These are phyloP conservation scores for Clupea harengus DNA, from an alignment of 2,113 vertebrate genomes.

Conservation along the genomic window DNA sequence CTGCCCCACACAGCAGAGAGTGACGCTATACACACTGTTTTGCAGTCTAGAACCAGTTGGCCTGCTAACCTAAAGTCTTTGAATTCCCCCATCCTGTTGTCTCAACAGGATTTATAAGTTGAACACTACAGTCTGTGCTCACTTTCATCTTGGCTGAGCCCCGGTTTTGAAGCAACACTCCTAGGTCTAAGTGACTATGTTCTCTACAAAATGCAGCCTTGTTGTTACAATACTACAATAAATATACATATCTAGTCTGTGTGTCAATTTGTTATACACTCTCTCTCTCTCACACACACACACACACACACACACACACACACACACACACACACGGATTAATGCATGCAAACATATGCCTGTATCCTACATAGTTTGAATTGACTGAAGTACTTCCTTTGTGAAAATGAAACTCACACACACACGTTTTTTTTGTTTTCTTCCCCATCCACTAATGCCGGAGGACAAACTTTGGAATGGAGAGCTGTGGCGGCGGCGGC, in stretches of 20 bases:
- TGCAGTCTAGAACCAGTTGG: background rate
- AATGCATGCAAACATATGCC: conserved; percentile 1
- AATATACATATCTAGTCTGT: background rate
- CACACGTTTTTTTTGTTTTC: background rate
- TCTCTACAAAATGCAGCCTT: background rate
- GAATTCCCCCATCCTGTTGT: background rate
- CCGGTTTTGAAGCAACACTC: background rate
- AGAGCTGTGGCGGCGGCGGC: background rate
- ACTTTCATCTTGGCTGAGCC: background rate
- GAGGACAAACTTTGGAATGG: conserved; percentile 12
- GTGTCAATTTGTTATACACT: background rate
- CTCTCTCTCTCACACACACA: background rate
- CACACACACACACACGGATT: background rate
- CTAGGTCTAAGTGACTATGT: background rate
- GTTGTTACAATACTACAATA: background rate
- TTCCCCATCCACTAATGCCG: background rate
- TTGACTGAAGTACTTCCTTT: conserved; percentile 6
- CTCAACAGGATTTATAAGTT: background rate
- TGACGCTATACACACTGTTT: background rate
- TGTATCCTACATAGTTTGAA: background rate
- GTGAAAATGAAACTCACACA: background rate
- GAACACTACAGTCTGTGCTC: background rate
- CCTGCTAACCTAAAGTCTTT: background rate
- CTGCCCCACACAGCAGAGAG: background rate
- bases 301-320: background rate